Base-by-base conservation (phyloP, 2,113 vertebrate species). In the Tautogolabrus adspersus region DNA sequence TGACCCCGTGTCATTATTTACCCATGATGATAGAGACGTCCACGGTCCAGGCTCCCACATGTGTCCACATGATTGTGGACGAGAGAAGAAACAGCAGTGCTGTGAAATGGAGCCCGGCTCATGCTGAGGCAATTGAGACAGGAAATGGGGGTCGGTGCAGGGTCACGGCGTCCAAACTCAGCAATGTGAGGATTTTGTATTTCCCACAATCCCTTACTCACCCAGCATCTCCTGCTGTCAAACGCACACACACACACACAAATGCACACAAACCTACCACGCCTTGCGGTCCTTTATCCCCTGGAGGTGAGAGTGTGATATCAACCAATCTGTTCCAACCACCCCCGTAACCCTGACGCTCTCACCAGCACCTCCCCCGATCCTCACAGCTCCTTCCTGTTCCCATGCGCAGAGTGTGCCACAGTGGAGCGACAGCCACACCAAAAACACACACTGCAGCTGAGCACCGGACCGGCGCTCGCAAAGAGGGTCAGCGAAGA, bases 91-190 rank as follows among this genome's bases (percentile, higher is more conserved):
- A 59, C 77, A 61, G 74, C 54, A 1, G 81, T 67, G 84, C 81
- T 81, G 81, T 73, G 71, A 85, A 83, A 87, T 83, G 65, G 85
- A 89, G 83, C 75, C 81, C 68, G 44, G 81, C 89, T 88, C 89
- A 89, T 9, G 87, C 89, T 84, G 86, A 88, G 90, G 79, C 86
- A 90, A 92, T 88, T 88, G 82, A 89, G 89, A 81, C 87, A 90
- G 90, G 90, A 92, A 92, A 89, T 92, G 84, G 89, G 88, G 92
- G 90, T 93, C 90, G 72, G 30, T 5, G 78, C 15, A 70, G 72
- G 87, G 91, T 92, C 90, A 83, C 5, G 74, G 76, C 77, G 6
- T 75, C 83, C 86, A 79, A 87, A 92, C 83, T 85, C 82, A 70
- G 68, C 82, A 85, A 75, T 79, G 58, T 71, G 70, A 81, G 81